Conservation (phyloP, 2,888 invertebrate species). For the Myopa testacea region DNA sequence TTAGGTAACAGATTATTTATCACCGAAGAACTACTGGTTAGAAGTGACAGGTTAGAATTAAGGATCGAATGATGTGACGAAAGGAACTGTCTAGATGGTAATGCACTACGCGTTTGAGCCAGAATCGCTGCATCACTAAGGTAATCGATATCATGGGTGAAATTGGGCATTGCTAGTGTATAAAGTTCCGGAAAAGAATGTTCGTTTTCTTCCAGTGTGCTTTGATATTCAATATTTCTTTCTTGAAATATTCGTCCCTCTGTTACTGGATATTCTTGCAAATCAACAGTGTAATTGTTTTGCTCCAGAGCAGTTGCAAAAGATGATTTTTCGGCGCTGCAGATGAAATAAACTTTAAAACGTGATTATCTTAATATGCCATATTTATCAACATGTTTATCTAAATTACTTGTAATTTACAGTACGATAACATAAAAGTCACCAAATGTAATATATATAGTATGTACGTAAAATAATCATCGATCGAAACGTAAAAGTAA, state of each 20-base stretch:
- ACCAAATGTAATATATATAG: background rate
- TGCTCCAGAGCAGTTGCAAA: conserved; percentile 55
- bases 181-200: conserved; percentile 63
- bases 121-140: conserved; percentile 51
- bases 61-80: conserved; percentile 52
- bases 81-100: conserved; percentile 50
- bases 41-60: conserved; percentile 61
- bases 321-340: conserved; percentile 16
- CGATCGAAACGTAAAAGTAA: too few relatives aligned
- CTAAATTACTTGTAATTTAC: too few relatives aligned
- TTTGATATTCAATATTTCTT: conserved; percentile 53
- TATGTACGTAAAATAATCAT: too few relatives aligned
- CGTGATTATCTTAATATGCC: background rate
- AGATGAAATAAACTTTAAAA: conserved; percentile 8
- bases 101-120: conserved; percentile 55
- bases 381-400: too few relatives aligned
- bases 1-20: conserved; percentile 66
- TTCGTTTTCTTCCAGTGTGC: conserved; percentile 59
- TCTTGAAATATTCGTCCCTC: conserved; percentile 59
- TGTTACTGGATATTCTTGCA: conserved; percentile 56
- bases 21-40: conserved; percentile 60
- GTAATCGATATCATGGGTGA: conserved; percentile 56
- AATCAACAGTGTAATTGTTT: conserved; percentile 59
- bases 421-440: background rate
- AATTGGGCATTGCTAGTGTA: conserved; percentile 61